Conservation (phyloP, 1,140 invertebrate genomes). For the Halictus rubicundus region DNA sequence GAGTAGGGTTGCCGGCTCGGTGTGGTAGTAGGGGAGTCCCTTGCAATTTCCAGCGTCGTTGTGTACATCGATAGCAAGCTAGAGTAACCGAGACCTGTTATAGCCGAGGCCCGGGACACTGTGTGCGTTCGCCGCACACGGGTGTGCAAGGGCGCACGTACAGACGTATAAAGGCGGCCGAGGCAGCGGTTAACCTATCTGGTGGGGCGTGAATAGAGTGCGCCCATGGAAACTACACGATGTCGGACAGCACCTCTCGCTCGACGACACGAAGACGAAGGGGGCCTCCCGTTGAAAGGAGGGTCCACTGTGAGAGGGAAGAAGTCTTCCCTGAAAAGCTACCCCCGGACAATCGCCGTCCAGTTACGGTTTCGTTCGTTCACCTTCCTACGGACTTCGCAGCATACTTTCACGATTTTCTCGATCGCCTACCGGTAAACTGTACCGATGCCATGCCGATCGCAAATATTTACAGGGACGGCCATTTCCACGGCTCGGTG, state of each 20-base stretch:
- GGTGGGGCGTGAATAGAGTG: slow-evolving; percentile 74
- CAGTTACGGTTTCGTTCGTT: slow-evolving; percentile 6
- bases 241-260: slow-evolving; percentile 69
- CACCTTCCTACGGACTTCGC: too few relatives aligned
- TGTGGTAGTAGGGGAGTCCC: background rate
- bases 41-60: slow-evolving; percentile 67
- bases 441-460: background rate
- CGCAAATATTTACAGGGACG: background rate
- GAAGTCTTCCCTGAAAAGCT: slow-evolving; percentile 23
- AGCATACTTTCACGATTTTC: background rate
- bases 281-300: slow-evolving; percentile 51
- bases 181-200: slow-evolving; percentile 73
- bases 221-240: slow-evolving; percentile 67
- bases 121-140: background rate
- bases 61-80: slow-evolving; percentile 54
- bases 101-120: slow-evolving; percentile 3
- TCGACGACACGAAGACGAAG: slow-evolving; percentile 66
- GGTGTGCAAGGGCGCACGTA: slow-evolving; percentile 7
- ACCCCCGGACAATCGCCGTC: slow-evolving; percentile 21
- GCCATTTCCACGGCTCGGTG: too few relatives aligned
- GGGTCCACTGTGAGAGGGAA: background rate
- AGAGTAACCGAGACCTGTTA: slow-evolving; percentile 35
- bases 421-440: background rate
- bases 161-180: slow-evolving; percentile 53
- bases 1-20: too few relatives aligned